These are phyloP conservation scores for Melolontha melolontha DNA, from an alignment of 2,888 invertebrate species.

Conservation along the genomic window DNA sequence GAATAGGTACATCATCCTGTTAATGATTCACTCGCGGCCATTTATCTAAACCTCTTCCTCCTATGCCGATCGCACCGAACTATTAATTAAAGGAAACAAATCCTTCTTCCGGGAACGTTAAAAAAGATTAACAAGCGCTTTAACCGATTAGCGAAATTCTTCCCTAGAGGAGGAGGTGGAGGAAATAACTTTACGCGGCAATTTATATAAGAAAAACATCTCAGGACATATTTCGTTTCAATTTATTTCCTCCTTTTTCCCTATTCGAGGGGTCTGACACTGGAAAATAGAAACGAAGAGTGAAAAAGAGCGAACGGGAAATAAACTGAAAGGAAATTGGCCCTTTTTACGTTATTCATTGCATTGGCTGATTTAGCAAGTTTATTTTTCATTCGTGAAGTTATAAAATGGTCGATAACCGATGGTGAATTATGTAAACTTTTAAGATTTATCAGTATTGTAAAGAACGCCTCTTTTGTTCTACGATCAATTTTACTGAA, in stretches of 20 bases:
- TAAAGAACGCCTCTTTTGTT: too few species aligned
- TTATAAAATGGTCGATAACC: too few species aligned
- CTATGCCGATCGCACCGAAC: constrained; percentile 12
- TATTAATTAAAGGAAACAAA: constrained; percentile 31
- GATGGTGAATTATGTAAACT: too few species aligned
- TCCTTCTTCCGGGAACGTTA: constrained; percentile 29
- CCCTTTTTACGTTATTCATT: too few species aligned
- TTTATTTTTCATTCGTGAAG: too few species aligned
- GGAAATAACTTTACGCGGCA: constrained; percentile 15
- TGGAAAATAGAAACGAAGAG: background rate
- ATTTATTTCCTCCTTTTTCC: constrained; percentile 10
- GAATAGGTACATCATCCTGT: background rate
- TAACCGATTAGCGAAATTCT: constrained; percentile 21
- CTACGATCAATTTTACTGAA: too few species aligned
- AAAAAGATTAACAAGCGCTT: constrained; percentile 32
- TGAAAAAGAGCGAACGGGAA: constrained; percentile 2
- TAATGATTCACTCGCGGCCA: constrained; percentile 27
- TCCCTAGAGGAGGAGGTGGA: constrained; percentile 2
- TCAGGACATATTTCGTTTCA: constrained; percentile 3
- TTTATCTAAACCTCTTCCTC: background rate
- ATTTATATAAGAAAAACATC: constrained; percentile 15
- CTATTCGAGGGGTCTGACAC: background rate
- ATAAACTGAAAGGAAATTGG: too few species aligned
- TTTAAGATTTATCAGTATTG: too few species aligned
- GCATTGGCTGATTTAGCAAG: too few species aligned